Conservation (phyloP, 2,797 vertebrate genomes). For the Octomys mimax region DNA sequence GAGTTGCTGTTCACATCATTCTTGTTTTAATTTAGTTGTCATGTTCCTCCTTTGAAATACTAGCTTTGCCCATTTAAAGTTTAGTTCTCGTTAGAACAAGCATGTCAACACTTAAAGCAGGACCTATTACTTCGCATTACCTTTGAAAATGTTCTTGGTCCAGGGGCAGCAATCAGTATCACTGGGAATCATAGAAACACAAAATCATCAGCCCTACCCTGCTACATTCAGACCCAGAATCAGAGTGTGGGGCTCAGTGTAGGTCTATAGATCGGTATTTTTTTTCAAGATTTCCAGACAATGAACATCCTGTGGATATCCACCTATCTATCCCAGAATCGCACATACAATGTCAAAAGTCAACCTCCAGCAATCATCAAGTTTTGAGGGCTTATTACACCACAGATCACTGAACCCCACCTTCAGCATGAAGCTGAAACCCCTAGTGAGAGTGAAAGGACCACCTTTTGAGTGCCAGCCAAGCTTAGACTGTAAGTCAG, state of each 20-base stretch:
- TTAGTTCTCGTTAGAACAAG: neutral
- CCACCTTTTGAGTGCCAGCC: neutral
- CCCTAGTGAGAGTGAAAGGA: neutral
- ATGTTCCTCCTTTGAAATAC: neutral
- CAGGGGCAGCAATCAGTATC: neutral
- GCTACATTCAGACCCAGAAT: neutral
- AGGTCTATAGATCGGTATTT: neutral
- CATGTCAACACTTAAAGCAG: neutral
- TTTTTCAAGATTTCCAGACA: neutral
- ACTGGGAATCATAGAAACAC: neutral
- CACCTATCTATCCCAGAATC: neutral
- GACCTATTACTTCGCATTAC: neutral
- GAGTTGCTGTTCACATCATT: neutral
- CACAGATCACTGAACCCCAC: neutral
- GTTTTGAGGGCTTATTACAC: neutral
- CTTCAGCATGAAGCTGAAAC: neutral
- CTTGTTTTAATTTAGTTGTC: conserved; percentile 21
- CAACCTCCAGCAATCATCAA: neutral
- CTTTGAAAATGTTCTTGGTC: neutral
- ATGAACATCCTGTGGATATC: neutral
- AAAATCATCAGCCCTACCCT: neutral
- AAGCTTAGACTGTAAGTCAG: neutral
- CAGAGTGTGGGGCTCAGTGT: neutral
- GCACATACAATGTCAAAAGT: neutral
- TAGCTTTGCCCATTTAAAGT: neutral